A percentile compares a stretch with the other conserved stretches of the same genome.
These are phyloP conservation scores for Tachuris rubrigastra DNA, from an alignment of 2,113 vertebrate genomes.

Conservation along the genomic window DNA sequence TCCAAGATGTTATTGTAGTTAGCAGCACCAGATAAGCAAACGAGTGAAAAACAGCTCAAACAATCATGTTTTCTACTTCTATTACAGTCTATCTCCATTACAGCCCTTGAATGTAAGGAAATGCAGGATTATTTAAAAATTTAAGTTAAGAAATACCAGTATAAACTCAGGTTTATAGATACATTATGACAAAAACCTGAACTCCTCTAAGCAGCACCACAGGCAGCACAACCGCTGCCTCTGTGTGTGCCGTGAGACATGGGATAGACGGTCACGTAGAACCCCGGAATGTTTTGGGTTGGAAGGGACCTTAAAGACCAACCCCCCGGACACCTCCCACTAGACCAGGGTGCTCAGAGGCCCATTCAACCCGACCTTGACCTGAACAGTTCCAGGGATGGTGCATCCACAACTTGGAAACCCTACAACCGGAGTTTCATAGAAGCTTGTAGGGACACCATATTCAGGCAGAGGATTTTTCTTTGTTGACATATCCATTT, in stretches of 20 bases:
- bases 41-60: background rate
- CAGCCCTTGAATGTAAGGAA: background rate
- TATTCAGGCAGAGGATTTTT: background rate
- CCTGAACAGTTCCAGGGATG: background rate
- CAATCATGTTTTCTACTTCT: background rate
- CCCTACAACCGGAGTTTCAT: background rate
- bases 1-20: background rate
- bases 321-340: background rate
- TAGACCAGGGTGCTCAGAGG: background rate
- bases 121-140: background rate
- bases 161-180: background rate
- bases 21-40: background rate
- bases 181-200: background rate
- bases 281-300: background rate
- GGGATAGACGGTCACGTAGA: accelerated
- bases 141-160: background rate
- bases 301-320: background rate
- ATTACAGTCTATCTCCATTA: background rate
- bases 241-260: accelerated
- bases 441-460: background rate
- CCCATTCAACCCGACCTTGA: background rate
- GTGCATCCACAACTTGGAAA: background rate
- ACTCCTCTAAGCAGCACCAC: background rate
- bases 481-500: background rate
- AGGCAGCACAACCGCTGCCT: background rate